Conservation (phyloP, 2,797 vertebrate genomes). For the Falco naumanni region DNA sequence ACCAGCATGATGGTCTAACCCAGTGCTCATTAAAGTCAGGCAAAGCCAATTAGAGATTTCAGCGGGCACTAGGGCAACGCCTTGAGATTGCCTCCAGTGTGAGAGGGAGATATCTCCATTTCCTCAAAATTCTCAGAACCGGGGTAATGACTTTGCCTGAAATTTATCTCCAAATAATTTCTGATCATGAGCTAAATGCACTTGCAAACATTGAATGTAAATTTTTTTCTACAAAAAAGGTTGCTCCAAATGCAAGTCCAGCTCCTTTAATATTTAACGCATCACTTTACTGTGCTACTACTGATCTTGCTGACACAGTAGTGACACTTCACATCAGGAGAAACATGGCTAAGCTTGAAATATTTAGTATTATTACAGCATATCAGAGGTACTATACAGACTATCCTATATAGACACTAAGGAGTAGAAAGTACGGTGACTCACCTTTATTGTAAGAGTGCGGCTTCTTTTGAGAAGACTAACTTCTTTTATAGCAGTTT, state of each 20-base stretch:
- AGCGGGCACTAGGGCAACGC: fast-evolving
- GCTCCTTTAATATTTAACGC: not conserved
- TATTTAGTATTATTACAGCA: not conserved
- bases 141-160: not conserved
- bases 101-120: not conserved
- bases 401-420: not conserved
- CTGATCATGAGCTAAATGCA: not conserved
- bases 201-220: not conserved
- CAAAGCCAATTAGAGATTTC: not conserved
- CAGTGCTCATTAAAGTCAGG: not conserved
- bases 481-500: not conserved
- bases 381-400: not conserved
- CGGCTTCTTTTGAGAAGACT: not conserved
- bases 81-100: not conserved
- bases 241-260: not conserved
- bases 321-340: not conserved
- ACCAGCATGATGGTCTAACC: not conserved
- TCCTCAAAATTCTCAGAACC: not conserved
- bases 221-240: not conserved
- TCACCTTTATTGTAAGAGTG: not conserved
- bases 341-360: not conserved
- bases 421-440: not conserved
- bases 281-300: not conserved
- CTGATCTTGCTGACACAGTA: not conserved
- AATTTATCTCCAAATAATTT: not conserved